Evolutionary conservation across 64 coral and sea anemone genomes (phyloP), one percentile per base, ranked within the genome.

Genomic region (Hydrozoanthus tunicans): DNA sequence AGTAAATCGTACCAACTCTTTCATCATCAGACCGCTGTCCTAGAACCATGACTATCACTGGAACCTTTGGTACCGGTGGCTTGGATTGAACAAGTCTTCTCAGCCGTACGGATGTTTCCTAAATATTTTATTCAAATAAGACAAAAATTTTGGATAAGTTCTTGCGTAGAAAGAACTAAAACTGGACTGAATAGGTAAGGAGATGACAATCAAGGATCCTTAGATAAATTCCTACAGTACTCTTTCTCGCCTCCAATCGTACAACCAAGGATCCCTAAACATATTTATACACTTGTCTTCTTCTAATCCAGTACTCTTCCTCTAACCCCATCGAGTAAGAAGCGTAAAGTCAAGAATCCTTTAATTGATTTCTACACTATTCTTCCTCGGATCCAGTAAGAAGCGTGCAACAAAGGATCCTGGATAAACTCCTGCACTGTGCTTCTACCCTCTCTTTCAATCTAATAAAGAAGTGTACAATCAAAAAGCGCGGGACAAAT

Each of bases 1-100:
- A 77, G 6, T 7, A 60, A 13, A 9, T 64, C 75, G 68, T 79
- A 75, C 79, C 83, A 60, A 65, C 6, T 27, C 51, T 81, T 9
- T 27, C 53, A 77, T 55, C 9, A 3, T 51, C 53, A 17, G 59
- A 79, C 5, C 72, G 70, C 56, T n/a, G 73, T 13, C 90, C 66
- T 12, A 93, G 53, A 15, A 74, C 14, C 83, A 96, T 65, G 17
- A 81, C 82, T 59, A 93, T 77, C 25, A 91, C 92, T 70, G 95
- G 92, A 3, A 96, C 52, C 24, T 65, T 92, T 0, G 95, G 92
- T 64, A 91, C 6, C 14, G 51, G 61, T 3, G 92, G 92, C 80
- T 96, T 96, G 64, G 89, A 91, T 69, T 91, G 55, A 12, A 93
- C 11, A 57, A 93, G 20, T 23, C 92, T 85, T 63, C 86, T 85